phyloP scores from a whole-genome alignment of 1,140 invertebrate species.

The Ceratina japonica region DNA sequence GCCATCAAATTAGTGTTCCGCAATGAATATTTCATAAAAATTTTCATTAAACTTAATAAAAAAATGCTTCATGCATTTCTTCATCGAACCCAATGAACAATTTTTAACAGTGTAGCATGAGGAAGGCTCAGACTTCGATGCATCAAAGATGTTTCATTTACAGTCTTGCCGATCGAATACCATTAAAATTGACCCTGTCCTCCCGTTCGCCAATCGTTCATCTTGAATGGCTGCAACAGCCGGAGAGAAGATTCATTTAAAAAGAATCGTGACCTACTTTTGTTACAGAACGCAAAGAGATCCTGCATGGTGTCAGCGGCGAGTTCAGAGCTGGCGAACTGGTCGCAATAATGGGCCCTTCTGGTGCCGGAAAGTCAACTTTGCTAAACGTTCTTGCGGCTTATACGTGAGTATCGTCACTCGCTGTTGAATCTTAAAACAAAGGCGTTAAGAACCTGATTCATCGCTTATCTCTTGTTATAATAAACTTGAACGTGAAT shows the following conservation, averaged over 20 bases:
- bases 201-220: background rate
- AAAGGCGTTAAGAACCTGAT: background rate
- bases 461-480: background rate
- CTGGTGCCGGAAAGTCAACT: constrained; percentile 91
- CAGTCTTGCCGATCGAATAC: background rate
- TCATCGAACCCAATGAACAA: too few relatives aligned
- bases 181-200: background rate
- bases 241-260: too few relatives aligned
- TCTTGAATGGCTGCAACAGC: too few relatives aligned
- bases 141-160: background rate
- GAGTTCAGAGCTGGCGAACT: constrained; percentile 85
- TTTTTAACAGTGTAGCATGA: too few relatives aligned
- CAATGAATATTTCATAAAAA: too few relatives aligned
- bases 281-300: constrained; percentile 82
- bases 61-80: too few relatives aligned
- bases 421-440: background rate
- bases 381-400: constrained; percentile 89
- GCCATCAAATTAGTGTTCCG: too few relatives aligned
- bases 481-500: background rate
- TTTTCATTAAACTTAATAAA: too few relatives aligned
- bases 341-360: constrained; percentile 91
- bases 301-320: constrained; percentile 85
- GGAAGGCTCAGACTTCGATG: background rate
- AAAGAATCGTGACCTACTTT: constrained; percentile 55
- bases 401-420: constrained; percentile 84